phyloP scores from a whole-genome alignment of 92 coral and sea anemone species.

The Porites divaricata region DNA sequence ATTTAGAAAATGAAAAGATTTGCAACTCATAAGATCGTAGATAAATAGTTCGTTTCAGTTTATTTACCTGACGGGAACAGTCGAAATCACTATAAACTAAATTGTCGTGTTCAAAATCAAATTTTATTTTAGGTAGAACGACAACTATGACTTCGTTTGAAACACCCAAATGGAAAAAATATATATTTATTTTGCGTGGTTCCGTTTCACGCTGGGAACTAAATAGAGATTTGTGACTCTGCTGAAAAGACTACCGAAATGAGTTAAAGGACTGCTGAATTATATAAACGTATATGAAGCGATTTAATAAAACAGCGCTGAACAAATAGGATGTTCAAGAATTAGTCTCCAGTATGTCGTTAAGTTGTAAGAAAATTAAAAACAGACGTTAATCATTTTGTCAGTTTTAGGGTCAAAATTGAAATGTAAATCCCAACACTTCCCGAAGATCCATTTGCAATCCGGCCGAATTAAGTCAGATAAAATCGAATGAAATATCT shows the following conservation, averaged over 20 bases:
- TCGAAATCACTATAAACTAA: slow-evolving; percentile 4
- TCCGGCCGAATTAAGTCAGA: background rate
- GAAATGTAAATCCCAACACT: background rate
- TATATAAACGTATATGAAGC: no score
- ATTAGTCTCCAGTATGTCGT: background rate
- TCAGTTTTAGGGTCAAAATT: background rate
- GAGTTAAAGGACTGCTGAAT: background rate
- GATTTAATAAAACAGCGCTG: background rate
- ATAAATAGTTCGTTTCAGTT: slow-evolving; percentile 19
- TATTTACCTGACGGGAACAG: background rate
- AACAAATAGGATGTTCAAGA: background rate
- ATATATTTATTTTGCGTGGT: background rate
- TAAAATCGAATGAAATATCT: background rate
- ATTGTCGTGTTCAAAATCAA: background rate
- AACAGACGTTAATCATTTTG: background rate
- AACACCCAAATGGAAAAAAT: background rate
- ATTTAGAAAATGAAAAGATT: background rate
- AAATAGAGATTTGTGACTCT: slow-evolving; percentile 2
- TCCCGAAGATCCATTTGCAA: background rate
- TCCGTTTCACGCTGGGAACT: background rate
- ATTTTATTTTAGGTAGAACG: background rate
- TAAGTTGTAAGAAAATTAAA: background rate
- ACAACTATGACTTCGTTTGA: background rate
- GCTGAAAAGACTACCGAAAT: background rate
- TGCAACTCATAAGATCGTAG: slow-evolving; percentile 3